Conservation (phyloP, 2,888 invertebrate genomes). For the Plutella xylostella region DNA sequence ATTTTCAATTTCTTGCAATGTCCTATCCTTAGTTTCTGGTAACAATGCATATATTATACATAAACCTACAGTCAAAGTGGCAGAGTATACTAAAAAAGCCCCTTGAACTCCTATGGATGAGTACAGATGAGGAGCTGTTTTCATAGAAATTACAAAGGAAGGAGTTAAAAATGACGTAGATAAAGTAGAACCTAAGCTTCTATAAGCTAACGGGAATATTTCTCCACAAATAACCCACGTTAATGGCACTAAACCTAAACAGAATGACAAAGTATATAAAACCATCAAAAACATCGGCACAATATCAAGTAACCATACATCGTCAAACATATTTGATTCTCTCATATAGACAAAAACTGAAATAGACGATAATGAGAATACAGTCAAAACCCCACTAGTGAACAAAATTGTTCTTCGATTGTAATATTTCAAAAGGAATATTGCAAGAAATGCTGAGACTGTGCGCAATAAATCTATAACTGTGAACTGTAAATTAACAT, state of each 20-base stretch:
- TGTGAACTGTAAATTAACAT: conserved; percentile 70
- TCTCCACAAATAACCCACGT: conserved; percentile 64
- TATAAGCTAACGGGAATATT: conserved; percentile 57
- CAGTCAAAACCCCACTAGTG: conserved; percentile 49
- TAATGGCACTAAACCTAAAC: conserved; percentile 53
- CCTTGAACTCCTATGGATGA: conserved; percentile 56
- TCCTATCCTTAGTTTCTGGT: conserved; percentile 59
- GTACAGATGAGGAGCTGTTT: conserved; percentile 58
- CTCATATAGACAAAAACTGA: conserved; percentile 53
- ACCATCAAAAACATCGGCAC: conserved; percentile 53
- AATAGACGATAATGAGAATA: conserved; percentile 41
- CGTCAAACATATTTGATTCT: conserved; percentile 35
- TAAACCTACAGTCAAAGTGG: conserved; percentile 42
- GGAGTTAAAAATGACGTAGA: conserved; percentile 59
- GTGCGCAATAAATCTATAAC: conserved; percentile 74
- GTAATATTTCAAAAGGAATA: conserved; percentile 51
- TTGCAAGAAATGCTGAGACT: conserved; percentile 69
- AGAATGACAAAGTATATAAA: conserved; percentile 50
- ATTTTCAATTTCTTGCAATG: conserved; percentile 57
- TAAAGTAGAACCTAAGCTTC: conserved; percentile 55
- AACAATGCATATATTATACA: conserved; percentile 42
- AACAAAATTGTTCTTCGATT: conserved; percentile 52
- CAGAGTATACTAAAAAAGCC: conserved; percentile 55
- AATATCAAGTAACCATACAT: conserved; percentile 38
- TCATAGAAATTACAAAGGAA: conserved; percentile 56